Evolutionary conservation across 2,797 vertebrate species (phyloP).

Genomic region (Anniella stebbinsi): DNA sequence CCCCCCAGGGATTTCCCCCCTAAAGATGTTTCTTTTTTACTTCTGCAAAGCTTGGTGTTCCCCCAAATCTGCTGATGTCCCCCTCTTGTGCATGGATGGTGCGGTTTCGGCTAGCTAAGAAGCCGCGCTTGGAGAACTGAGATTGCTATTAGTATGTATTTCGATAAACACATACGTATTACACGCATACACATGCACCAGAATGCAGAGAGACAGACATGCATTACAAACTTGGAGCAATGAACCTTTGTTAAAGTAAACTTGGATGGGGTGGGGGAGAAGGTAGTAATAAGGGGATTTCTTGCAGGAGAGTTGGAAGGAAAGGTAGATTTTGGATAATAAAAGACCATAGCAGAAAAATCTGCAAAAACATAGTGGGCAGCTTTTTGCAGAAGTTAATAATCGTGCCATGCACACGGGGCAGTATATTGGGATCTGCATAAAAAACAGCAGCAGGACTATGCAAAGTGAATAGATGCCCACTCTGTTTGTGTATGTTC

Average conservation of each 20-base stretch:
- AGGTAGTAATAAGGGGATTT: neutral
- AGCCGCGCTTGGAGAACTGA: too few species aligned
- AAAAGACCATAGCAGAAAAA: neutral
- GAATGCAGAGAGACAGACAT: neutral
- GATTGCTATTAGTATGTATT: too few species aligned
- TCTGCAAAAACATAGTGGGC: neutral
- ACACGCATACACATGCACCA: too few species aligned
- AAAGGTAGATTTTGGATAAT: neutral
- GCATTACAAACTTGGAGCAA: neutral
- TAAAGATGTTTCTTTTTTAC: neutral
- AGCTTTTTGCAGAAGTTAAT: neutral
- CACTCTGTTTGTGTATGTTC: too few species aligned
- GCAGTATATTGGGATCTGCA: neutral
- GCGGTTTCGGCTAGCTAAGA: too few species aligned
- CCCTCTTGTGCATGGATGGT: too few species aligned
- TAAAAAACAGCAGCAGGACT: neutral
- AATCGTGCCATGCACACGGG: neutral
- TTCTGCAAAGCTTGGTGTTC: neutral
- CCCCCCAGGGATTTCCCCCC: neutral
- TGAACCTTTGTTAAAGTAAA: neutral
- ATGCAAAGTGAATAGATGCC: neutral
- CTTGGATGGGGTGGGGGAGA: neutral
- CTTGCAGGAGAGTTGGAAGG: neutral
- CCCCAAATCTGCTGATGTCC: neutral
- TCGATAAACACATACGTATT: too few species aligned